Evolutionary conservation across 2,113 vertebrate genomes (phyloP), one percentile per base, ranked within the genome.

Genomic region (Myanophis thanlyinensis): DNA sequence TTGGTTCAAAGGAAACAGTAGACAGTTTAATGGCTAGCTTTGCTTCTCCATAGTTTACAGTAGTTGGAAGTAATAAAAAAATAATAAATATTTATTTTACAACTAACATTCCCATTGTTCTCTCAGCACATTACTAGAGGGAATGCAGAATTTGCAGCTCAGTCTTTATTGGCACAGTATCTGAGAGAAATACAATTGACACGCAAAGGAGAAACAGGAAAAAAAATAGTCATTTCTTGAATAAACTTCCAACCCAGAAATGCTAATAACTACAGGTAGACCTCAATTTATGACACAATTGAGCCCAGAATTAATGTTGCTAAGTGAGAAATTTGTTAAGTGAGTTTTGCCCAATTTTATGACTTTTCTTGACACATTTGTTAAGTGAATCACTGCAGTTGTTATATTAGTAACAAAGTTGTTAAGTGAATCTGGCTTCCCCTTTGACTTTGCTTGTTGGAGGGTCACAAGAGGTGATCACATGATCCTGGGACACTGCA

Each of bases 21-120:
- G 98, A 98, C 98, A 97, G 97, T 97, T 98, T 98, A 98, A 98
- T 98, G 96, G 97, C 95, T 93, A 95, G 96, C 95, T 97, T 97
- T 93, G 96, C 96, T 97, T 95, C 95, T 96, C 94, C 93, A 95
- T 90, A 91, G 96, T 97, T 98, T 97, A 96, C 97, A 96, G 97
- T 96, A 97, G 96, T 96, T 96, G 94, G 80, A 93, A 96, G 95
- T 91, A 95, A 94, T 96, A 93, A 96, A 92, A 59, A 84, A 80
- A 96, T 97, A 96, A 95, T 2, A 80, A 96, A 96, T 94, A 90
- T 96, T 97, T 97, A 93, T 96, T 97, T 97, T 93, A 91, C 0
- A 35, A 92, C 93, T 95, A 94, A 89, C 67, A 51, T 94, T 96
- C 93, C 94, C 67, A 35, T 49, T 90, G 95, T 94, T 27, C 62